Percentiles rank a stretch among this genome's conserved stretches.
These are phyloP conservation scores for Tachina fera DNA, from an alignment of 2,888 invertebrate species.

Conservation along the genomic window DNA sequence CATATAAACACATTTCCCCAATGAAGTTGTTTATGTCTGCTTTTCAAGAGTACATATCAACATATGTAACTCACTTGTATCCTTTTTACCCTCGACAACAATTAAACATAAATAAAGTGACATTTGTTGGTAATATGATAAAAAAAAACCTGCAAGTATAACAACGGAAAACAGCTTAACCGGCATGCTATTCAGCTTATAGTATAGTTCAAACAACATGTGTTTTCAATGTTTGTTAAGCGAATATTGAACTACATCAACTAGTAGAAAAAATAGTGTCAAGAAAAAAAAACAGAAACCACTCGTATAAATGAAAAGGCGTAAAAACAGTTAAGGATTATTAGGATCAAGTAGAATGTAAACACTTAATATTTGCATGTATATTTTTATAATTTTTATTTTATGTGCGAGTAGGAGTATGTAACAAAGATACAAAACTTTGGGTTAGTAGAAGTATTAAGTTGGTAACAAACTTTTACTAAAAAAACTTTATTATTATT, in stretches of 20 bases:
- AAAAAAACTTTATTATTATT: too few species aligned
- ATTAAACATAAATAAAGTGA: slow-evolving; percentile 60
- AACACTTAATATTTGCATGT: slow-evolving; percentile 46
- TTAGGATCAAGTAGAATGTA: slow-evolving; percentile 56
- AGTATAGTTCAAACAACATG: slow-evolving; percentile 34
- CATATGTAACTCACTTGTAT: neutral
- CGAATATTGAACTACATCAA: neutral
- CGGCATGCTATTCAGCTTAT: slow-evolving; percentile 14
- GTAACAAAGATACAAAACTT: neutral
- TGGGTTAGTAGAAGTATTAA: neutral
- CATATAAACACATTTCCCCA: too few species aligned
- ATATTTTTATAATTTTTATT: slow-evolving; percentile 2
- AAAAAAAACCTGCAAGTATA: slow-evolving; percentile 13
- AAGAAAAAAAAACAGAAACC: neutral
- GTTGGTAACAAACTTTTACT: neutral
- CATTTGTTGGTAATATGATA: slow-evolving; percentile 58
- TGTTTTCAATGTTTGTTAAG: slow-evolving; percentile 21
- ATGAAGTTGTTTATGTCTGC: too few species aligned
- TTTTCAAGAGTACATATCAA: neutral
- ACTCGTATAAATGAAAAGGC: slow-evolving; percentile 14
- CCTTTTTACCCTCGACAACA: slow-evolving; percentile 14
- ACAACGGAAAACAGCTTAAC: neutral
- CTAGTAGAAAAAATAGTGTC: neutral
- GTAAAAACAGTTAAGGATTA: slow-evolving; percentile 48
- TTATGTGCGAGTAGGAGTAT: neutral